phyloP scores from a whole-genome alignment of 2,888 invertebrate genomes.

The Trachelus troglodyta region DNA sequence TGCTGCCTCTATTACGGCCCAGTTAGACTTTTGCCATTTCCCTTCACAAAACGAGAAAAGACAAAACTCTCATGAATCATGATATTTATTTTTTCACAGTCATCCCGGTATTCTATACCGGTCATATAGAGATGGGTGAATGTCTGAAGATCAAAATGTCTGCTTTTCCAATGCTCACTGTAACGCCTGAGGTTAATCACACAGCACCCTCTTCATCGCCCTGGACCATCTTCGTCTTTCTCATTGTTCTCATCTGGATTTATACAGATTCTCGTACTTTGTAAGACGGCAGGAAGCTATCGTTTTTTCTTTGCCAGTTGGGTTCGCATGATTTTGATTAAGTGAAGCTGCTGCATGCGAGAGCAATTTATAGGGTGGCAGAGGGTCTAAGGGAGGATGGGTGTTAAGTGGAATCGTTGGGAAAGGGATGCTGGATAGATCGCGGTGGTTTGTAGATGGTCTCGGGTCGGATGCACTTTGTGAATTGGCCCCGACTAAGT shows the following conservation, averaged over 20 bases:
- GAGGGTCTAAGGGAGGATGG: neutral
- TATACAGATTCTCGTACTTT: neutral
- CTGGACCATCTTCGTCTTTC: neutral
- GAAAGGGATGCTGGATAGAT: neutral
- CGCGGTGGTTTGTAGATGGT: neutral
- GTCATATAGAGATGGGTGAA: neutral
- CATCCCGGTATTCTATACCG: neutral
- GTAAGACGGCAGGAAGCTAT: neutral
- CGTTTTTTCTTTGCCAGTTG: neutral
- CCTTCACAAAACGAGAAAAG: neutral
- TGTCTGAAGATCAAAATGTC: neutral
- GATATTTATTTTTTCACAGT: neutral
- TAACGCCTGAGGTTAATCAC: neutral
- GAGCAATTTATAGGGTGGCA: neutral
- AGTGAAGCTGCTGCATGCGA: neutral
- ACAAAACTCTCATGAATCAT: neutral
- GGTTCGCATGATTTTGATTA: neutral
- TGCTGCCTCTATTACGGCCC: constrained; percentile 7
- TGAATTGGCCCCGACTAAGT: neutral
- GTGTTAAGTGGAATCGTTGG: neutral
- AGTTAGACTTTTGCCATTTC: constrained; percentile 2
- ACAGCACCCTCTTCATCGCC: neutral
- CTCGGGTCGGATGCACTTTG: neutral
- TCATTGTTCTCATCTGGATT: neutral
- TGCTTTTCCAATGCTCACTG: neutral